Base-by-base conservation (phyloP, 2,113 vertebrate species). In the Tor tambroides region DNA sequence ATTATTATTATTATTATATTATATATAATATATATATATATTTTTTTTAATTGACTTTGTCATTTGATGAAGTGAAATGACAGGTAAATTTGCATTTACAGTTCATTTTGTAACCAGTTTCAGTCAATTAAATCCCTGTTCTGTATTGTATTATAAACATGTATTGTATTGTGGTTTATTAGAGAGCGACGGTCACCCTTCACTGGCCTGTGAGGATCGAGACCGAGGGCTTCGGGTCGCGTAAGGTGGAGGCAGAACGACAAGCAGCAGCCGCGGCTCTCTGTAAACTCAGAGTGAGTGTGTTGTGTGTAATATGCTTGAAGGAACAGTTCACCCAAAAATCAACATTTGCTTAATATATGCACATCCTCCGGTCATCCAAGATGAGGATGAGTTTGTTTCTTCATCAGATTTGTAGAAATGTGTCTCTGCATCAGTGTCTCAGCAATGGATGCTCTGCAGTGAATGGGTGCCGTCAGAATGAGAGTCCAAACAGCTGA, bases 181-280 rank as follows among this genome's bases (percentile, higher is more conserved):
- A 99, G 98, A 98, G 94, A 94, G 97, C 96, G 79, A 97, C 96
- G 4, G 95, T 99, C 69, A 96, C 96, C 0, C 92, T 99, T 51
- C 94, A 92, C 63, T 98, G 98, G 98, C 98, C 98, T 0, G 95
- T 94, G 93, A 97, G 92, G 0, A 96, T 99, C 65, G 95, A 97
- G 87, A 95, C 96, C 54, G 97, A 98, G 90, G 98, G 97, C 65
- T 97, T 94, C 30, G 97, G 96, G 78, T 93, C 95, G 85, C 97
- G 95, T 92, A 99, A 96, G 93, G 91, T 95, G 0, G 96, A 98
- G 0, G 98, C 98, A 0, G 98, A 99, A 88, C 93, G 96, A 3
- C 94, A 95, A 41, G 98, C 98, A 3, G 98, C 98, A 0, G 98
- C 98, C 0, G 96, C 96, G 0, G 98, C 96, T 0, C 99, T 98